phyloP scores from a whole-genome alignment of 2,113 vertebrate species.

The Ochotona curzoniae region DNA sequence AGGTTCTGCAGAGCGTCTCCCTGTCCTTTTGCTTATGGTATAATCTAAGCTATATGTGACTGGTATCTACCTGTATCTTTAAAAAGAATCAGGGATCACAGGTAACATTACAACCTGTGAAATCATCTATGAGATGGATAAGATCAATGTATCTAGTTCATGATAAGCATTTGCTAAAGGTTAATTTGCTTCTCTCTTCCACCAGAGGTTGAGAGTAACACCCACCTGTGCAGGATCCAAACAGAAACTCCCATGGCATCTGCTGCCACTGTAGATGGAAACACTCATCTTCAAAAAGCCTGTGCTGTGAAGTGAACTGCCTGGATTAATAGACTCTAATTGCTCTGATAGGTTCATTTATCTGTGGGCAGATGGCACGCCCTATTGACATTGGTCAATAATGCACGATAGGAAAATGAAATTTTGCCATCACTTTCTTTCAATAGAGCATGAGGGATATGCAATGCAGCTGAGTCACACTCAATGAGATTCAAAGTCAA shows the following conservation, averaged over 20 bases:
- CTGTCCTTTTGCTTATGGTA: not conserved
- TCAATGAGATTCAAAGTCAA: not conserved
- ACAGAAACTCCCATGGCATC: not conserved
- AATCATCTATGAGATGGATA: not conserved
- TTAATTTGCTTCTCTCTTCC: not conserved
- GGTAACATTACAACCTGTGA: not conserved
- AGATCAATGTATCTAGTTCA: not conserved
- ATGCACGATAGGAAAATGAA: not conserved
- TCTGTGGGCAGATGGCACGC: not conserved
- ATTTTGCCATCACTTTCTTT: not conserved
- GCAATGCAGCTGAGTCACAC: not conserved
- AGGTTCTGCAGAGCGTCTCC: not conserved
- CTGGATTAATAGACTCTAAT: not conserved
- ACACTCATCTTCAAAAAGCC: not conserved
- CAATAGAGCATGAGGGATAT: not conserved
- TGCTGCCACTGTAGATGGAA: not conserved
- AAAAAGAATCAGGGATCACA: not conserved
- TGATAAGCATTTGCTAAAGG: not conserved
- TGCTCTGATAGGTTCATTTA: not conserved
- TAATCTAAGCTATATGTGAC: not conserved
- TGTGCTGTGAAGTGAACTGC: not conserved
- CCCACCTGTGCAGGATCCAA: not conserved
- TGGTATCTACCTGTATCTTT: not conserved
- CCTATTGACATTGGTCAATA: not conserved
- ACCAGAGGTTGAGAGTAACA: not conserved